Percentiles rank a stretch among this genome's conserved stretches.
Evolutionary conservation across 1,140 invertebrate genomes (phyloP).

Genomic region (Ceratosolen solmsi): DNA sequence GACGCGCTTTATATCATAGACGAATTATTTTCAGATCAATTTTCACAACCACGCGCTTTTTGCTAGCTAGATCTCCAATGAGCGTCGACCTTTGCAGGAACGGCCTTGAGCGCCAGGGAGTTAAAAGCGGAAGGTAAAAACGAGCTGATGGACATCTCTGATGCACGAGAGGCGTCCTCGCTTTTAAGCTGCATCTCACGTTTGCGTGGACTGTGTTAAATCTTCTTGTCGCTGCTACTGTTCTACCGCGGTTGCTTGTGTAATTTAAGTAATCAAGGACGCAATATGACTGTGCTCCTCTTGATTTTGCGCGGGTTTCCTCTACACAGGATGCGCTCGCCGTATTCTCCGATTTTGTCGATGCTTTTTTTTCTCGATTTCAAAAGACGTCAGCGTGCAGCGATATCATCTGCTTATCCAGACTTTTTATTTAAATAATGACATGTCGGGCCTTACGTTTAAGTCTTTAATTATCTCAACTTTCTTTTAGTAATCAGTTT

Average conservation of each 20-base stretch:
- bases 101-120: not conserved
- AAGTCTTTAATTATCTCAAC: too few species aligned
- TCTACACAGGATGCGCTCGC: too few species aligned
- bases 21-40: constrained; percentile 45
- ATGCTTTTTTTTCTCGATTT: too few species aligned
- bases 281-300: constrained; percentile 13
- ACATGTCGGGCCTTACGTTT: too few species aligned
- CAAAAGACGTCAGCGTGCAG: too few species aligned
- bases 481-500: too few species aligned
- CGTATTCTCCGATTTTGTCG: not conserved
- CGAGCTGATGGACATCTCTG: not conserved
- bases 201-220: constrained; percentile 47
- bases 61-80: not conserved
- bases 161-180: not conserved
- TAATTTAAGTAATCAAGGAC: constrained; percentile 4
- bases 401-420: too few species aligned
- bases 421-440: too few species aligned
- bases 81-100: not conserved
- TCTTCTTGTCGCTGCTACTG: constrained; percentile 12
- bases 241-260: not conserved
- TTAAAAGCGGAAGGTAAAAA: constrained; percentile 1
- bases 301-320: not conserved
- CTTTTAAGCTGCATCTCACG: constrained; percentile 40
- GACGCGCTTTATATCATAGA: constrained; percentile 4
- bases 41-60: constrained; percentile 16